phyloP scores from a whole-genome alignment of 2,888 invertebrate species.

The Drosophila antonietae region DNA sequence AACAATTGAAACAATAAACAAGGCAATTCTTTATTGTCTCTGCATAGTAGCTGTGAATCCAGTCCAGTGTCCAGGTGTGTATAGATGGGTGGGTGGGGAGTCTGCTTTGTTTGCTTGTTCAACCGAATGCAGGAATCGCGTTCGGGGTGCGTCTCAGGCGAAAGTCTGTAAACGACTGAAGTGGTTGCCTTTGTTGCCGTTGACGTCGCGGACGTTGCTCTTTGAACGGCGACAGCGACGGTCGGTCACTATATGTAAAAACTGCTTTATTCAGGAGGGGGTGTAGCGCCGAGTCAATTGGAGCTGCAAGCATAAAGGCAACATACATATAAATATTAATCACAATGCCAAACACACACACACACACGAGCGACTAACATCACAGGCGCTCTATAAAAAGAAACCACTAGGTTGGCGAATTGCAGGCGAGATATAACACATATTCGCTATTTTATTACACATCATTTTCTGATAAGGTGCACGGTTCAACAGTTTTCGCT shows the following conservation, averaged over 20 bases:
- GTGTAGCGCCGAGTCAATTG: constrained; percentile 15
- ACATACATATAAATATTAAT: constrained; percentile 40
- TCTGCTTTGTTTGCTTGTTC: constrained; percentile 38
- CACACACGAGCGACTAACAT: background rate
- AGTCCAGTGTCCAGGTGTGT: constrained; percentile 17
- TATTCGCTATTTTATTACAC: constrained; percentile 64
- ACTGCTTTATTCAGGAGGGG: background rate
- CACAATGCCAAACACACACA: constrained; percentile 12
- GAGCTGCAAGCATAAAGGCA: constrained; percentile 66
- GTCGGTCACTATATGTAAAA: constrained; percentile 39
- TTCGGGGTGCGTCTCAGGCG: constrained; percentile 51
- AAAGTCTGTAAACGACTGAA: constrained; percentile 66
- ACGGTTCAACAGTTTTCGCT: constrained; percentile 41
- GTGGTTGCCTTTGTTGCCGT: constrained; percentile 57
- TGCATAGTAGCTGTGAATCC: constrained; percentile 35
- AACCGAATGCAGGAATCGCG: constrained; percentile 43
- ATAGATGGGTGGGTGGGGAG: constrained; percentile 18
- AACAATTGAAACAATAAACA: constrained; percentile 49
- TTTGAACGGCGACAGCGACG: constrained; percentile 47
- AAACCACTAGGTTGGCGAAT: constrained; percentile 10
- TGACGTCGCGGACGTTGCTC: constrained; percentile 62
- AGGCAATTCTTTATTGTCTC: constrained; percentile 63
- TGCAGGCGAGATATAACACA: constrained; percentile 32
- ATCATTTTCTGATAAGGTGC: constrained; percentile 64
- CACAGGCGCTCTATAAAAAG: background rate